These are phyloP conservation scores for Apamea anceps DNA, from an alignment of 2,888 invertebrate genomes.

Conservation along the genomic window DNA sequence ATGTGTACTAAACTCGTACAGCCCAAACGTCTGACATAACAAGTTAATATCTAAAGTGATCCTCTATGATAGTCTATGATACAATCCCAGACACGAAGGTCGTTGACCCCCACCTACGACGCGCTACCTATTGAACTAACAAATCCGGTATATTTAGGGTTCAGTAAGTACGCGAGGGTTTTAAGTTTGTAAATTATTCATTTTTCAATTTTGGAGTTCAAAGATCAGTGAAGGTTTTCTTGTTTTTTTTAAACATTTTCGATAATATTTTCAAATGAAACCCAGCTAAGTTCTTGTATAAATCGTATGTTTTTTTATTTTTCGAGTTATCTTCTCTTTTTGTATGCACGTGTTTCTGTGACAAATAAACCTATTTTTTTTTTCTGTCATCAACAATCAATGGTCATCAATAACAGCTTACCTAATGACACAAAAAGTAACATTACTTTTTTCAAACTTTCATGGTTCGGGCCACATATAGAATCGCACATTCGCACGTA, in stretches of 20 bases:
- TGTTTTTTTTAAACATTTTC: neutral
- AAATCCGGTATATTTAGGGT: constrained; percentile 66
- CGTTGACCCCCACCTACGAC: constrained; percentile 63
- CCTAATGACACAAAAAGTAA: neutral
- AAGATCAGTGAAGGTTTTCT: neutral
- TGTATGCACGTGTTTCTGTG: neutral
- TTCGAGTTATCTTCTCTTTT: neutral
- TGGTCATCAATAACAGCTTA: neutral
- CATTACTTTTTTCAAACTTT: too few species aligned
- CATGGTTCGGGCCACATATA: too few species aligned
- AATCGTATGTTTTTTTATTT: neutral
- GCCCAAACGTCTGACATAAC: constrained; percentile 22
- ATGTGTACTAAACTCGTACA: neutral
- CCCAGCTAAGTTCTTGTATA: neutral
- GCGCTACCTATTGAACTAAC: constrained; percentile 62
- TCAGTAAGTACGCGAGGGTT: constrained; percentile 21
- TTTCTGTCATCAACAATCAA: too few species aligned
- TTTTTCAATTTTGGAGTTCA: neutral
- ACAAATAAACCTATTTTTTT: neutral
- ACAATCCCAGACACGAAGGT: constrained; percentile 50
- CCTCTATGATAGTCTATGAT: constrained; percentile 26
- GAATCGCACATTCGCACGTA: too few species aligned
- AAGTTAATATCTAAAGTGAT: constrained; percentile 36
- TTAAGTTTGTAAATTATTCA: neutral
- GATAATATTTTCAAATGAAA: neutral